Evolutionary conservation across 2,113 vertebrate genomes (phyloP).

Genomic region (Cricetomys ansorgei): DNA sequence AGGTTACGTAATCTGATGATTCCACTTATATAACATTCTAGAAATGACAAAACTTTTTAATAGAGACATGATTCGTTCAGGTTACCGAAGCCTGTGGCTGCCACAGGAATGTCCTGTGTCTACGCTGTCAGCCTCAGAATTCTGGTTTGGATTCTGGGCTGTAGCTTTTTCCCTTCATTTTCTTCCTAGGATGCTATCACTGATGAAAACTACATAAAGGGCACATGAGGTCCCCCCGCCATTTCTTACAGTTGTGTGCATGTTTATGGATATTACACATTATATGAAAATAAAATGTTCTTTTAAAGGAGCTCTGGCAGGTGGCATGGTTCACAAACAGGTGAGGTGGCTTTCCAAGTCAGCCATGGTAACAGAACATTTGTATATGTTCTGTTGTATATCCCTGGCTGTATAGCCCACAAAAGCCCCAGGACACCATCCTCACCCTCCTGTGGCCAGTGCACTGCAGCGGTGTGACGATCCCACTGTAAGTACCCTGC

Average conservation of each 20-base stretch:
- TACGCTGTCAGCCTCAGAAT: not conserved
- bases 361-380: fast-evolving
- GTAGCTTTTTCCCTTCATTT: not conserved
- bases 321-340: not conserved
- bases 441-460: no score
- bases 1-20: slow-evolving; percentile 25
- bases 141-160: not conserved
- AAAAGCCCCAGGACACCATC: fast-evolving
- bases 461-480: not conserved
- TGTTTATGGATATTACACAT: not conserved
- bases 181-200: not conserved
- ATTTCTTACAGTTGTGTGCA: not conserved
- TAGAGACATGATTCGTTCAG: not conserved
- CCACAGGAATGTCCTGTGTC: not conserved
- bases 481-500: not conserved
- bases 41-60: not conserved
- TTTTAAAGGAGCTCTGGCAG: not conserved
- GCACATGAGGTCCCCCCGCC: not conserved
- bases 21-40: not conserved
- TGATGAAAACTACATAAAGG: not conserved
- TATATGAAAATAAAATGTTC: not conserved
- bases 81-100: not conserved
- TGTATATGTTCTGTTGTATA: no score
- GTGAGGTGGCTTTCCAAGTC: not conserved
- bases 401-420: not conserved